Conservation (phyloP, 2,888 invertebrate species). For the Brachyptera putata region DNA sequence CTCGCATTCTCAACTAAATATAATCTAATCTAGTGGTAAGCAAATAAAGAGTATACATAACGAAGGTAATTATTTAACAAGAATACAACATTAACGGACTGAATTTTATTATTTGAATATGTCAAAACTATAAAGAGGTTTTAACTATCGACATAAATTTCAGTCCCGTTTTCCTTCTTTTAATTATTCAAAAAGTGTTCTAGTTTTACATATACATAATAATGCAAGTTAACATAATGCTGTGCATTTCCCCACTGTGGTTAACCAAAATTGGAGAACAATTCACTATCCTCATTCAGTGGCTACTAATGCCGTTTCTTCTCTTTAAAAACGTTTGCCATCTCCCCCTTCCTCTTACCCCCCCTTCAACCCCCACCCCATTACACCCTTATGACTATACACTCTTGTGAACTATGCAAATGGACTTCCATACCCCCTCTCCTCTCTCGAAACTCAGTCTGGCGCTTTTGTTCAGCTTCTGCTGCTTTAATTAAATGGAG, state of each 20-base stretch:
- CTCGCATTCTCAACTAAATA: too few relatives aligned
- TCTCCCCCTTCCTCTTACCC: slow-evolving; percentile 7
- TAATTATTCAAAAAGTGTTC: too few relatives aligned
- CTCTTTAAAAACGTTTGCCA: slow-evolving; percentile 2
- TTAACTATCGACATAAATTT: too few relatives aligned
- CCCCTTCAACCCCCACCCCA: background rate
- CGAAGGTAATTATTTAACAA: too few relatives aligned
- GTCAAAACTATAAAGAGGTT: too few relatives aligned
- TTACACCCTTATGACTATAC: slow-evolving; percentile 13
- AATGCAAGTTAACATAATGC: slow-evolving; percentile 4
- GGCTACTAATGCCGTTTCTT: slow-evolving; percentile 18
- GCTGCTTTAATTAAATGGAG: slow-evolving; percentile 28
- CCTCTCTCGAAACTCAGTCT: background rate
- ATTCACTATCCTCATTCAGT: slow-evolving; percentile 3
- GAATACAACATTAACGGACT: too few relatives aligned
- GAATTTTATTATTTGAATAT: too few relatives aligned
- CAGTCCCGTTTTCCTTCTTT: too few relatives aligned
- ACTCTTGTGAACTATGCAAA: slow-evolving; percentile 30
- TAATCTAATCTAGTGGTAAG: too few relatives aligned
- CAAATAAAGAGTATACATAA: too few relatives aligned
- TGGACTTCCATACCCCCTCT: slow-evolving; percentile 19
- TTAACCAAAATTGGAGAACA: slow-evolving; percentile 16
- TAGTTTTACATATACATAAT: too few relatives aligned
- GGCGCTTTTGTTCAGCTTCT: slow-evolving; percentile 26
- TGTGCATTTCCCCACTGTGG: slow-evolving; percentile 9